Evolutionary conservation across 2,113 vertebrate genomes (phyloP).

Genomic region (Brachionichthys hirsutus): DNA sequence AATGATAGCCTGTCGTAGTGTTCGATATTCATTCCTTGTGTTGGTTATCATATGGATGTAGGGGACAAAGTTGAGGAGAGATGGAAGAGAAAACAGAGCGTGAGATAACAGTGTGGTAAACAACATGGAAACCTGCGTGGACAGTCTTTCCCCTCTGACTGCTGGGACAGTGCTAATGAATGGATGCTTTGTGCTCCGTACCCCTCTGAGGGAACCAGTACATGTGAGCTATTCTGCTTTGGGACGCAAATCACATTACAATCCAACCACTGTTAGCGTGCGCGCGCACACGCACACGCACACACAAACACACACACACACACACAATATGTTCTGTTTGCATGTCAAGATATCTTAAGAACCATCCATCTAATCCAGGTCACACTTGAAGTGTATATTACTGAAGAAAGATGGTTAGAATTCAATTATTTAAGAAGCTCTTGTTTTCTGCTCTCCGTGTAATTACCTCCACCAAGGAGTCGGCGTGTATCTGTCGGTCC

Average conservation of each 20-base stretch:
- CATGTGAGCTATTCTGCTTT: constrained; percentile 68
- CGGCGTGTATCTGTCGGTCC: no score
- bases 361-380: no score
- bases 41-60: no score
- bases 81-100: neutral
- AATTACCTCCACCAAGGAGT: no score
- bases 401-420: no score
- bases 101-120: constrained; percentile 48
- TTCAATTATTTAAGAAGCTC: no score
- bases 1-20: constrained; percentile 91
- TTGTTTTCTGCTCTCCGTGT: no score
- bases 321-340: no score
- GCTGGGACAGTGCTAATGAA: constrained; percentile 68
- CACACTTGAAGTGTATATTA: no score
- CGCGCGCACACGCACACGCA: neutral
- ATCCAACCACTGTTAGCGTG: constrained; percentile 32
- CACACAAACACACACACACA: no score
- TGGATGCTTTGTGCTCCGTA: constrained; percentile 66
- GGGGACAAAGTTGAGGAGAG: constrained; percentile 6
- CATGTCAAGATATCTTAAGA: no score
- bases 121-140: constrained; percentile 58
- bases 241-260: constrained; percentile 72
- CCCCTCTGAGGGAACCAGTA: constrained; percentile 57
- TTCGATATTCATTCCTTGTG: constrained; percentile 92
- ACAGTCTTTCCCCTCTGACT: constrained; percentile 57